phyloP scores from a whole-genome alignment of 2,113 vertebrate species.

The Vombatus ursinus region DNA sequence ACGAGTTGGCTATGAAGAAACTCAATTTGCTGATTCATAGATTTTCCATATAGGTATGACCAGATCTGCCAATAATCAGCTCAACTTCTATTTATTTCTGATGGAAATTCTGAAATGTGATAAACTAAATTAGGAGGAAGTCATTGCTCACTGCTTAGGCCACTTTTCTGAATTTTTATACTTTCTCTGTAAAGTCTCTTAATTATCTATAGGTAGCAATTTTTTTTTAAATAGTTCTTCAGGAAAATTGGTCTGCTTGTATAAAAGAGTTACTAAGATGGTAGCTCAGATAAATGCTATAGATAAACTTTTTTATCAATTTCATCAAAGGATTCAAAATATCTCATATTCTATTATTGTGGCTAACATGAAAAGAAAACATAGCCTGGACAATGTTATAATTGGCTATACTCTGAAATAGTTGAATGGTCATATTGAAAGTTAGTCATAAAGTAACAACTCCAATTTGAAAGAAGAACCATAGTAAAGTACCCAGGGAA shows the following conservation, averaged over 20 bases:
- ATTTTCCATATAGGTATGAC: slow-evolving; percentile 13
- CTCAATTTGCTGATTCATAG: slow-evolving; percentile 11
- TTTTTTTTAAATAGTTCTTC: neutral
- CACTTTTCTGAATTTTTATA: neutral
- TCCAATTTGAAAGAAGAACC: neutral
- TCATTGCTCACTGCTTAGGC: neutral
- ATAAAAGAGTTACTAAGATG: neutral
- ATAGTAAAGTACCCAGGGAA: neutral
- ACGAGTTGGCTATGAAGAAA: slow-evolving; percentile 14
- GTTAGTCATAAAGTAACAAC: too few species aligned
- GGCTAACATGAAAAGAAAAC: neutral
- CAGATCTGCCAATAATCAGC: slow-evolving; percentile 14
- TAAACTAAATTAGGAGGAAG: neutral
- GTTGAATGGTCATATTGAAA: neutral
- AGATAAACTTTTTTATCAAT: neutral
- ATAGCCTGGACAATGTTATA: neutral
- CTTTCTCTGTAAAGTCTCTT: slow-evolving; percentile 3
- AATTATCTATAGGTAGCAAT: neutral
- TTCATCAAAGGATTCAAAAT: neutral
- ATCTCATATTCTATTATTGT: neutral
- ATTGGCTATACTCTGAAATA: neutral
- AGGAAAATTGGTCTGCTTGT: neutral
- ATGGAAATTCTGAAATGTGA: neutral
- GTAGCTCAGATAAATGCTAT: neutral
- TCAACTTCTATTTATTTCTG: slow-evolving; percentile 13